Base-by-base conservation (phyloP, 2,797 vertebrate species). In the Amblyraja radiata region DNA sequence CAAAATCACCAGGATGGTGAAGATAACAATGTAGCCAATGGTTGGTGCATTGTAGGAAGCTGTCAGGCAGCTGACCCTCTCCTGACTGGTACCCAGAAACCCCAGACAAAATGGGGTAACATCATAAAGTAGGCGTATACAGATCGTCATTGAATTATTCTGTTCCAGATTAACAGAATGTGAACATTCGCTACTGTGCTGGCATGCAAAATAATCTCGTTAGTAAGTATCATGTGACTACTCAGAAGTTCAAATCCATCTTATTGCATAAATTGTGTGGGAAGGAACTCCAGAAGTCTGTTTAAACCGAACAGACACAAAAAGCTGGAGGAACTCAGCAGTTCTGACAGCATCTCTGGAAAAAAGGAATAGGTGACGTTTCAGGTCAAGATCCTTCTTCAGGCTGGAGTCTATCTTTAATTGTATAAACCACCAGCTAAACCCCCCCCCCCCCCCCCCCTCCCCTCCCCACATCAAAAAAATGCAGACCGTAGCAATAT, bases 401-500 rank as follows among this genome's bases (percentile, higher is more conserved):
- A 46, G 46, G 4, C 46, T 46, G 46, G 46, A 46, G 46, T 46
- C 46, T 46, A 46, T 46, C 46, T 46, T 46, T 46, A 2, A 46
- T 46, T 46, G 46, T 46, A 46, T 46, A 46, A 46, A 46, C 46
- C 46, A 46, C 46, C 32, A 46, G 46, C 46, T 46, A 46, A 46
- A 46, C 0, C 2, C 46, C 2, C 46, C 46, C 46, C 2, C 39
- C 2, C 2, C 39, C 2, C 39, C 1, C 0, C 2, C 46, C 2
- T 46, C 46, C 46, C 2, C 39, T 2, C 2, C 39, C 2, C 39
- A 46, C 2, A 46, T 46, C 46, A 46, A 25, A 76, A 76, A 28
- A 9, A 76, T 4, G 25, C 9, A 76, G 6, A 25, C 28, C 8
- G 8, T n/a, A 21, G n/a, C 23, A 76, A 25, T 76, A 1, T 25